Evolutionary conservation across 2,888 invertebrate genomes (phyloP), one percentile per base, ranked within the genome.

Genomic region (Pammene fasciana): DNA sequence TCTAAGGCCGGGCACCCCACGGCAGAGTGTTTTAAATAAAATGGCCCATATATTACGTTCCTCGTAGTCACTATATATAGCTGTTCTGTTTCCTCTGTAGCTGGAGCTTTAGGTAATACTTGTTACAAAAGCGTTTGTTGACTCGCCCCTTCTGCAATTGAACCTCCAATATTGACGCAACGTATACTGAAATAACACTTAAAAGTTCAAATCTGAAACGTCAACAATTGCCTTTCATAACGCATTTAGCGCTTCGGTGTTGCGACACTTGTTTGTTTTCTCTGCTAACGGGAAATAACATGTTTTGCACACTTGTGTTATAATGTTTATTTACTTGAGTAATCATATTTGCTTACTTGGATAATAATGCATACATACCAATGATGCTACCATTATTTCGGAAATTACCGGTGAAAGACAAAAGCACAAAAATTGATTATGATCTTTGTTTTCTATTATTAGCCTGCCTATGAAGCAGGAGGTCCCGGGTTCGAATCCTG

Each of bases 161-260:
- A 66, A 38, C 48, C 36, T 43, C 10, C 43, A 43, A 45, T 65
- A 64, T 65, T 68, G 64, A 68, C 64, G 57, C 26, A 68, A 65
- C 36, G 57, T 65, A 45, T 59, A 56, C 57, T 65, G 68, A 68
- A 68, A 68, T 45, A 66, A 65, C 60, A 55, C 66, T 70, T 61
- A 60, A 70, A 65, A 65, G 38, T 70, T 65, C 41, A 66, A 70
- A 65, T 65, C 59, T 54, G 38, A 60, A 60, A 41, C 65, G 57
- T 65, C 68, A 68, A 68, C 64, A 65, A 36, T 62, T 41, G 64
- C 57, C 57, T 68, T 59, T 65, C 64, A 65, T 68, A 68, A 65
- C 57, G 59, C 59, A 65, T 68, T 68, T 68, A 68, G 45, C 64
- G 54, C 57, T 56, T 41, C 36, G 56, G 48, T 59, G 68, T 68